Evolutionary conservation across 2,888 invertebrate species (phyloP), one percentile per base, ranked within the genome.

Genomic region (Agelastica alni): DNA sequence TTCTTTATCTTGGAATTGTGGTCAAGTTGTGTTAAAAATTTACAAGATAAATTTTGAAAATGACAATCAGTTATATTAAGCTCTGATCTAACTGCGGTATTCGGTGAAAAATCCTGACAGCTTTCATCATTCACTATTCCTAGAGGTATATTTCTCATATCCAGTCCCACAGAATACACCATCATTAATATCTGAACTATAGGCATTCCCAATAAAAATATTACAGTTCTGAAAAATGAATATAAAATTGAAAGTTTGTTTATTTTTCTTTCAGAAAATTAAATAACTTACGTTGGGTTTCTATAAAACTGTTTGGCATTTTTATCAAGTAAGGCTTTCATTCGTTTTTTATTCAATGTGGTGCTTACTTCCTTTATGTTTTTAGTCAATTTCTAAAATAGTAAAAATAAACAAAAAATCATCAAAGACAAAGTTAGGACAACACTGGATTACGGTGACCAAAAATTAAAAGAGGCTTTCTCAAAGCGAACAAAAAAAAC

Each of bases 201-300:
- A 7, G 94, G 94, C 69, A 94, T 87, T 53, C 91, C 63, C 53
- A 92, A 77, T 59, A 91, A 86, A 74, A 94, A 94, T 58, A 88
- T 75, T 22, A 93, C 77, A 18, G 91, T 89, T 4, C 91, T 92
- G n/a, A 77, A 4, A 78, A 78, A 16, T 16, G 22, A 17, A 16
- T 14, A 12, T 14, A 46, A 18, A 22, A 34, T 34, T 14, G 14
- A 2, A 3, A 18, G 7, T 5, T 22, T 22, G 7, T 22, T 22
- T 7, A 22, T 22, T 4, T 22, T 22, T 5, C 4, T 22, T 22
- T 22, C 7, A 22, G 7, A 22, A 22, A 4, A 7, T 26, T 4
- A 6, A 14, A 34, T 5, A 2, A 47, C 56, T 60, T 55, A 60
- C 60, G 46, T 26, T 39, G 16, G 31, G 37, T 60, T 58, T 26